A percentile compares a stretch with the other conserved stretches of the same genome.
Evolutionary conservation across 2,797 vertebrate species (phyloP).

Genomic region (Sitta carolinensis): DNA sequence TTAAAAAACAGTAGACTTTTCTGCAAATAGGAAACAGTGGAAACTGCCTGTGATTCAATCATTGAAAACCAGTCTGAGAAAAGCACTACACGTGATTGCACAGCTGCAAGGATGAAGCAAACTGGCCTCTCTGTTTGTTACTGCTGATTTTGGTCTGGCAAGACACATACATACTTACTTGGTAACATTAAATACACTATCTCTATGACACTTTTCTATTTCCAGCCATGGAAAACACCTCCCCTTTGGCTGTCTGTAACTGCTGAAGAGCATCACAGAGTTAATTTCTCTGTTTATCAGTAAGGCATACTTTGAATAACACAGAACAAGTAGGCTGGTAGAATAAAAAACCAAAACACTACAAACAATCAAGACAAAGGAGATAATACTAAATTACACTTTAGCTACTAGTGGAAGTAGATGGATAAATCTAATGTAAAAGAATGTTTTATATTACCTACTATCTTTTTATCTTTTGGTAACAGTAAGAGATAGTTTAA

Average conservation of each 20-base stretch:
- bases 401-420: neutral
- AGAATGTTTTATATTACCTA: neutral
- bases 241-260: neutral
- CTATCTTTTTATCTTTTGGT: neutral
- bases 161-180: neutral
- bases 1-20: neutral
- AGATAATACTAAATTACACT: neutral
- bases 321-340: neutral
- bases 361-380: neutral
- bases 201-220: neutral
- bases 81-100: neutral
- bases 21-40: neutral
- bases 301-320: neutral
- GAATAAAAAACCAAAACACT: neutral
- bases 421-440: neutral
- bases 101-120: neutral
- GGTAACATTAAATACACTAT: neutral
- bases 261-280: neutral
- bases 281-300: neutral
- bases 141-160: neutral
- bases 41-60: neutral
- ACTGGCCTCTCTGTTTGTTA: neutral
- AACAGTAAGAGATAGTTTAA: neutral
- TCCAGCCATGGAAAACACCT: neutral
- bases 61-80: neutral